These are phyloP conservation scores for Ginglymostoma cirratum DNA, from an alignment of 2,113 vertebrate species.

Conservation along the genomic window DNA sequence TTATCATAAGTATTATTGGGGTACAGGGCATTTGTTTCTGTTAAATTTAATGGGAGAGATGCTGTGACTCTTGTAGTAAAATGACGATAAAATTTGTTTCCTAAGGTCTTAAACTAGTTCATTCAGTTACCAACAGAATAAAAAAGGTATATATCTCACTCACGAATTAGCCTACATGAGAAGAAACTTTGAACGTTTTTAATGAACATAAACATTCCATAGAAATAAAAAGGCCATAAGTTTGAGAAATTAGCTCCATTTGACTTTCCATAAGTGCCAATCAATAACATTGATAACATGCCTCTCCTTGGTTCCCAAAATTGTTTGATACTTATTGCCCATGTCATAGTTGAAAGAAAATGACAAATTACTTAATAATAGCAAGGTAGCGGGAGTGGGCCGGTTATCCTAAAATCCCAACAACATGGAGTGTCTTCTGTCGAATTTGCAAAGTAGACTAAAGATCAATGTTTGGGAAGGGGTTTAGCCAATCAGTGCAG, in stretches of 20 bases:
- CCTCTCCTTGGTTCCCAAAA: not conserved
- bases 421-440: not conserved
- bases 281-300: not conserved
- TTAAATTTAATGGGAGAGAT: too few relatives aligned
- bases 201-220: not conserved
- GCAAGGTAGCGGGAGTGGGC: too few relatives aligned
- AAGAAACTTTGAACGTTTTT: not conserved
- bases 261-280: not conserved
- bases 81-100: not conserved
- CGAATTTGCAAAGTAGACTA: not conserved
- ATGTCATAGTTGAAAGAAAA: not conserved
- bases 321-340: not conserved
- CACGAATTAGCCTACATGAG: not conserved
- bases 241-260: not conserved
- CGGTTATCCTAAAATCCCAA: not conserved
- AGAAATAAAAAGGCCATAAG: not conserved
- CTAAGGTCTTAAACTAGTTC: not conserved
- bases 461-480: not conserved
- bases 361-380: not conserved
- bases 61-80: not conserved
- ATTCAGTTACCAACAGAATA: not conserved
- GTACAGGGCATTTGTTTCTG: not conserved
- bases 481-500: not conserved
- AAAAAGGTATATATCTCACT: not conserved
- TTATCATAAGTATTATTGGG: not conserved